These are phyloP conservation scores for Leiothrix lutea DNA, from an alignment of 2,113 vertebrate genomes.

Conservation along the genomic window DNA sequence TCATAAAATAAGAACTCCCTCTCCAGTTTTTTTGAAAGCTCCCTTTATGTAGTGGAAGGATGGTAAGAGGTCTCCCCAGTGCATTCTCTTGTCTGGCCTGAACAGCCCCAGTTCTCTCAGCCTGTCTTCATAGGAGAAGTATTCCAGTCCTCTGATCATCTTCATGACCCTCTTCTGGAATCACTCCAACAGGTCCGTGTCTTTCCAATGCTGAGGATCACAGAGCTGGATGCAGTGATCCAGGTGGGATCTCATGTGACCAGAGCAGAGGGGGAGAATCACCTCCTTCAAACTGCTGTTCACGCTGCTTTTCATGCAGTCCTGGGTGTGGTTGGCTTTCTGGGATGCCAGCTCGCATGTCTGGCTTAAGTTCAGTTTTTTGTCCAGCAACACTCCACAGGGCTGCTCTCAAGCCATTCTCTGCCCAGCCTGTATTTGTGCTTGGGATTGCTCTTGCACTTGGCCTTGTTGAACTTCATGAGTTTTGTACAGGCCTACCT, in stretches of 20 bases:
- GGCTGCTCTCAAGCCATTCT: neutral
- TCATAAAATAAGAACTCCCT: neutral
- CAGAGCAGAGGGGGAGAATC: accelerated
- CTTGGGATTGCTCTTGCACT: neutral
- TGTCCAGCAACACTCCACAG: neutral
- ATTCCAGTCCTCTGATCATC: neutral
- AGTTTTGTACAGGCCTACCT: neutral
- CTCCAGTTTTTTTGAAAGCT: neutral
- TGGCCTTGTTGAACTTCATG: neutral
- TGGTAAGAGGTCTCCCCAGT: neutral
- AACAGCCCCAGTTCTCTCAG: neutral
- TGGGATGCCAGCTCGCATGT: neutral
- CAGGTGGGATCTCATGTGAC: neutral
- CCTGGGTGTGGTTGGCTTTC: neutral
- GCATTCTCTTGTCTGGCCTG: neutral
- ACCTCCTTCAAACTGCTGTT: neutral
- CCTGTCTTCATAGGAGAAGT: neutral
- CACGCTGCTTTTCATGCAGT: neutral
- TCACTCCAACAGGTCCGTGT: neutral
- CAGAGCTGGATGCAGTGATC: neutral
- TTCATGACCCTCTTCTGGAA: neutral
- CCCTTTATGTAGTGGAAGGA: neutral
- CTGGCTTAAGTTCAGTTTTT: neutral
- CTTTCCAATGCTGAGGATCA: neutral
- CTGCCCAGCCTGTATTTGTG: neutral